A percentile compares a stretch with the other conserved stretches of the same genome.
Conservation (phyloP, 2,888 invertebrate genomes). For the Microctonus hyperodae region DNA sequence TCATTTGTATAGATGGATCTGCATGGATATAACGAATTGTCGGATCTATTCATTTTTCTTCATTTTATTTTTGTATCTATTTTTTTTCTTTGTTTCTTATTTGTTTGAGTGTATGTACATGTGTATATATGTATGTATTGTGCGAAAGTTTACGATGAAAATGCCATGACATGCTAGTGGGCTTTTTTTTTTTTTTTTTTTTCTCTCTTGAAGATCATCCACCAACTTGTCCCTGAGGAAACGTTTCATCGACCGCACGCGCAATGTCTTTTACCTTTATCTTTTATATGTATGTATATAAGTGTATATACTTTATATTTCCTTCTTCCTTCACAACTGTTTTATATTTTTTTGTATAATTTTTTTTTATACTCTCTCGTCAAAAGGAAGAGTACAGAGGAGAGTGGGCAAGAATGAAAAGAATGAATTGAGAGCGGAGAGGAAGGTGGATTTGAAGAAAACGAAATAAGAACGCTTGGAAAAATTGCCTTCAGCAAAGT, state of each 20-base stretch:
- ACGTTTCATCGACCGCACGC: slow-evolving; percentile 46
- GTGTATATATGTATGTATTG: not conserved
- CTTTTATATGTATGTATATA: slow-evolving; percentile 29
- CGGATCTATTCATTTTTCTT: slow-evolving; percentile 17
- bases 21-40: too few relatives aligned
- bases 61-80: slow-evolving; percentile 1
- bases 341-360: slow-evolving; percentile 30
- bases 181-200: not conserved
- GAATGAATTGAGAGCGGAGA: not conserved
- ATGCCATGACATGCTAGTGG: not conserved
- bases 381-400: slow-evolving; percentile 30
- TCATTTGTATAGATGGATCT: too few relatives aligned
- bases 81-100: not conserved
- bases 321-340: slow-evolving; percentile 7
- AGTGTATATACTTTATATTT: slow-evolving; percentile 29
- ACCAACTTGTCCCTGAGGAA: slow-evolving; percentile 39
- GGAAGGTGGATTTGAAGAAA: not conserved
- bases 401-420: slow-evolving; percentile 32
- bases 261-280: slow-evolving; percentile 37
- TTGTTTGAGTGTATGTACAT: not conserved
- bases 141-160: not conserved
- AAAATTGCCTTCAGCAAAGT: slow-evolving; percentile 28
- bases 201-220: slow-evolving; percentile 26
- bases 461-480: slow-evolving; percentile 37
- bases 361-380: slow-evolving; percentile 2